Evolutionary conservation across 1,140 invertebrate genomes (phyloP).

Genomic region (Scylla paramamosain): DNA sequence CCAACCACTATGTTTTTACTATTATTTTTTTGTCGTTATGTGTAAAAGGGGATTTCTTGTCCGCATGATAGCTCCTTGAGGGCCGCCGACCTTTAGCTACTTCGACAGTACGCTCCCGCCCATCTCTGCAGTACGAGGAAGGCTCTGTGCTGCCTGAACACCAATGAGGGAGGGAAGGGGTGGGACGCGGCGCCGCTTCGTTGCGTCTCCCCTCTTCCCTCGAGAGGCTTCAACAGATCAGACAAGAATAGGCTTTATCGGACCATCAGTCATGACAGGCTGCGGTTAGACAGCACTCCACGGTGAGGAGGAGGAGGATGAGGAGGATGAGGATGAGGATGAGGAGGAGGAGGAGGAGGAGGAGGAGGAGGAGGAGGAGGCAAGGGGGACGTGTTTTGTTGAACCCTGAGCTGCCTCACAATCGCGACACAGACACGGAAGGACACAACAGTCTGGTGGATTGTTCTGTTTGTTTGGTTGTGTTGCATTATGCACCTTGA

Average conservation of each 20-base stretch:
- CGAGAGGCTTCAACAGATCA: not conserved
- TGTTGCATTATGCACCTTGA: not conserved
- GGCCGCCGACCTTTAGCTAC: not conserved
- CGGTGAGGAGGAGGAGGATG: not conserved
- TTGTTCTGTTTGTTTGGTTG: not conserved
- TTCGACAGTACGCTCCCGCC: not conserved
- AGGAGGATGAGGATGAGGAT: no score
- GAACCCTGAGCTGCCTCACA: no score
- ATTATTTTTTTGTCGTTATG: no score
- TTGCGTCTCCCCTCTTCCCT: not conserved
- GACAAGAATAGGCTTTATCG: conserved; percentile 22
- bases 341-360: no score
- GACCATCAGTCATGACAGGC: not conserved
- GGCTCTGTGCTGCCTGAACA: not conserved
- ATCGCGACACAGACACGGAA: no score
- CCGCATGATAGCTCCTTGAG: not conserved
- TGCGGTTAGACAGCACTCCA: not conserved
- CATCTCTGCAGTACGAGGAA: not conserved
- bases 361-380: no score
- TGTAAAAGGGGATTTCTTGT: no score
- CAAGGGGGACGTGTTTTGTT: no score
- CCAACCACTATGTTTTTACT: no score
- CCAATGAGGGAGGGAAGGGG: not conserved
- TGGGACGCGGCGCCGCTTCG: not conserved
- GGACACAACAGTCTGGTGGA: not conserved